Base-by-base conservation (phyloP, 2,888 invertebrate species). In the Parelbella ahira region DNA sequence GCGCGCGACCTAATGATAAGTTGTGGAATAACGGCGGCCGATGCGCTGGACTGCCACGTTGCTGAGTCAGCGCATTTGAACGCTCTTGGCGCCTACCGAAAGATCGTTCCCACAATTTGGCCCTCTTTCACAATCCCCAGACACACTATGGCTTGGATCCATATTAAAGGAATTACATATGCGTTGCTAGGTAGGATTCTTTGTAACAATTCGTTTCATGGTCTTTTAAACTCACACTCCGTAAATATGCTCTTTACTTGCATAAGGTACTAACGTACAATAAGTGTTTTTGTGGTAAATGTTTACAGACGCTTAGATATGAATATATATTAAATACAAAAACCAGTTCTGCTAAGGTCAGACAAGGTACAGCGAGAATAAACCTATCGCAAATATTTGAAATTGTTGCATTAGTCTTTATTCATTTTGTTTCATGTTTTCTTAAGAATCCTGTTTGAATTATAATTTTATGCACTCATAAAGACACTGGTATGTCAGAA, bases 61-160 rank as follows among this genome's bases (percentile, higher is more conserved):
- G 83, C 83, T 83, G 84, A 86, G 81, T 84, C 86, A 86, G 82
- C 69, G 52, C 46, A 72, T 56, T 76, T 82, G 78, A 82, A 66
- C 67, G 75, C 53, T 58, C 66, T 58, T 60, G 75, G 77, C 80
- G 78, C 79, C 77, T 67, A 53, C 65, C 10, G 8, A 23, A 34
- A 11, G 7, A 33, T 33, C 23, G 18, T 19, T 39, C 27, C 12
- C 13, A 20, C 33, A 33, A 33, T 27, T 33, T 20, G 32, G 13
- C 23, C 18, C 24, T 19, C 32, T 30, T 12, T 25, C 32, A 32
- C 11, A 9, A 19, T 19, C 18, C 30, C 10, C 20, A 20, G 4
- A 15, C 4, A 15, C 4, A 15, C 15, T 15, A 3, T 15, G 15
- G 15, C 15, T 15, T 15, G 4, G 2, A 15, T 15, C 4, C 15